These are phyloP conservation scores for Gordius sp. DNA, from an alignment of 2,888 invertebrate species.

Conservation along the genomic window DNA sequence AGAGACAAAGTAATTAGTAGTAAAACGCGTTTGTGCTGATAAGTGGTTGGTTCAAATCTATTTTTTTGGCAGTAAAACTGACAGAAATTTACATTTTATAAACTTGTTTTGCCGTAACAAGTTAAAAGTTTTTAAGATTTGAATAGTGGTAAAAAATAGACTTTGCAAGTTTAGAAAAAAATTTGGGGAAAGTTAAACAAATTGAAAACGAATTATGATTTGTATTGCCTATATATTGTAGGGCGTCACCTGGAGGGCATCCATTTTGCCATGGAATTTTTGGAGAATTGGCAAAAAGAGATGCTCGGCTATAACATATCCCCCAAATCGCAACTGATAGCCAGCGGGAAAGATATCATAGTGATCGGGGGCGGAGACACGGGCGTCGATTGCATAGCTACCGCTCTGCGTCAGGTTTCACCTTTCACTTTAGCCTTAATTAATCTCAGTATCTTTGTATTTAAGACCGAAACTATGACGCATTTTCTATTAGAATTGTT, in stretches of 20 bases:
- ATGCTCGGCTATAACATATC: constrained; percentile 78
- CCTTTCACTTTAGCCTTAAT: not conserved
- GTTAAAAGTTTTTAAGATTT: too few relatives aligned
- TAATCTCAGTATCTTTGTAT: not conserved
- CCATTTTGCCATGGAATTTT: constrained; percentile 86
- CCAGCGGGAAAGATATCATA: constrained; percentile 72
- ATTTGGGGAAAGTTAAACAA: not conserved
- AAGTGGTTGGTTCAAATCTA: too few relatives aligned
- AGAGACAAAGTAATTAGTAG: too few relatives aligned
- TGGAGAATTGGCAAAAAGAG: constrained; percentile 72
- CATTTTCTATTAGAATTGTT: too few relatives aligned
- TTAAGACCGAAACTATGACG: not conserved
- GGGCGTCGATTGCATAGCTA: constrained; percentile 91
- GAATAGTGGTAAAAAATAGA: too few relatives aligned
- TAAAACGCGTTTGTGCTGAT: too few relatives aligned
- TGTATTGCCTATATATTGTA: constrained; percentile 19
- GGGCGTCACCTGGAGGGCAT: constrained; percentile 69
- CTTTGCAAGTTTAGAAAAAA: too few relatives aligned
- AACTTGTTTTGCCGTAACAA: too few relatives aligned
- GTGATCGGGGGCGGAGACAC: constrained; percentile 64
- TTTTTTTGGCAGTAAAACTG: too few relatives aligned
- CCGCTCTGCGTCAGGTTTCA: constrained; percentile 49
- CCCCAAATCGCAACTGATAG: constrained; percentile 44
- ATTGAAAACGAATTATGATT: not conserved
- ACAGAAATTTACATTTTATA: too few relatives aligned